These are phyloP conservation scores for Platyrinchus mystaceus DNA, from an alignment of 2,797 vertebrate species.

Conservation along the genomic window DNA sequence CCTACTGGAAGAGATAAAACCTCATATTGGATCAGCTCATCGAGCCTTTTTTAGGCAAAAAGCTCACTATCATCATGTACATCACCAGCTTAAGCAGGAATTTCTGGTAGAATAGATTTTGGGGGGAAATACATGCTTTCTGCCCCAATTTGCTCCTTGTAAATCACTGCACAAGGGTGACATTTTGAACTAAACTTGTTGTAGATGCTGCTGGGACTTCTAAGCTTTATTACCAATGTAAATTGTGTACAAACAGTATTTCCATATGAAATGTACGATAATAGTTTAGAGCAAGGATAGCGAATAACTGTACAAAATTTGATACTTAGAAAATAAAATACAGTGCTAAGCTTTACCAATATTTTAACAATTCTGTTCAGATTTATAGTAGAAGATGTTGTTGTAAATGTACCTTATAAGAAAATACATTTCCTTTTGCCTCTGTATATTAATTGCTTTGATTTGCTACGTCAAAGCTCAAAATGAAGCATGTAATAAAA, in stretches of 20 bases:
- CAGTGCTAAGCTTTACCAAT: slow-evolving; percentile 48
- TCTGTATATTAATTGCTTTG: slow-evolving; percentile 67
- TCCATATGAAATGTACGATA: slow-evolving; percentile 51
- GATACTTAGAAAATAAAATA: slow-evolving; percentile 53
- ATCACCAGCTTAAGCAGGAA: background rate
- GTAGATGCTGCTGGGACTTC: slow-evolving; percentile 67
- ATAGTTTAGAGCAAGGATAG: slow-evolving; percentile 41
- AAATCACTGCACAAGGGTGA: background rate
- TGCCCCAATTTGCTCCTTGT: background rate
- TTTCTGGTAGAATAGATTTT: background rate
- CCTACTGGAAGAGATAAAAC: background rate
- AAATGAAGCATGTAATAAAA: slow-evolving; percentile 69
- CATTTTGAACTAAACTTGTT: slow-evolving; percentile 32
- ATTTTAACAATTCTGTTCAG: slow-evolving; percentile 55
- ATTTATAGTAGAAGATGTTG: slow-evolving; percentile 56
- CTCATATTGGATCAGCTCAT: background rate
- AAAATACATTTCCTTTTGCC: slow-evolving; percentile 46
- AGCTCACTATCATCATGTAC: background rate
- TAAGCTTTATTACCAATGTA: slow-evolving; percentile 71
- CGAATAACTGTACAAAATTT: slow-evolving; percentile 66
- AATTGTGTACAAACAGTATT: slow-evolving; percentile 73
- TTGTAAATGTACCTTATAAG: slow-evolving; percentile 67
- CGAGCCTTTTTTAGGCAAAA: background rate
- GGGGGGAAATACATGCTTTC: background rate
- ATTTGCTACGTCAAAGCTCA: slow-evolving; percentile 61